phyloP scores from a whole-genome alignment of 1,140 invertebrate genomes.

The Hyles euphorbiae region DNA sequence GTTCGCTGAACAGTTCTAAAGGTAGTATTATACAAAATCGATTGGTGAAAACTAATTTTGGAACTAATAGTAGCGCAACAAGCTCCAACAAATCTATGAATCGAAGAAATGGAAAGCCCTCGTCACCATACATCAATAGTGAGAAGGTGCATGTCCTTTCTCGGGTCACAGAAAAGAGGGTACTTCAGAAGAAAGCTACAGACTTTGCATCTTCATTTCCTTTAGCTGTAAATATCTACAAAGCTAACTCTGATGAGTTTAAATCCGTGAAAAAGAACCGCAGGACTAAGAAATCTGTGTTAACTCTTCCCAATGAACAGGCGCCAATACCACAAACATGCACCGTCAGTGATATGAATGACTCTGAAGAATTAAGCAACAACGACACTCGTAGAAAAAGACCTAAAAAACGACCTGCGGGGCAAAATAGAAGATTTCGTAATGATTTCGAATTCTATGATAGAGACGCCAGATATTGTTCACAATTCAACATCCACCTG shows the following conservation, averaged over 20 bases:
- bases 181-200: slow-evolving; percentile 33
- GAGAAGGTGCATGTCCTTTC: slow-evolving; percentile 42
- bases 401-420: slow-evolving; percentile 30
- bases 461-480: slow-evolving; percentile 42
- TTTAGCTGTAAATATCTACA: slow-evolving; percentile 49
- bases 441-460: slow-evolving; percentile 42
- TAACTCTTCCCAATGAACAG: slow-evolving; percentile 49
- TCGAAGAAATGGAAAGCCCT: slow-evolving; percentile 4
- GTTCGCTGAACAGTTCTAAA: slow-evolving; percentile 30
- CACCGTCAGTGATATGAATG: slow-evolving; percentile 62
- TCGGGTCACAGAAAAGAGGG: slow-evolving; percentile 38
- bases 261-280: slow-evolving; percentile 30
- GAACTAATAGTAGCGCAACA: slow-evolving; percentile 18
- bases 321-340: slow-evolving; percentile 35
- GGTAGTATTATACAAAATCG: slow-evolving; percentile 11
- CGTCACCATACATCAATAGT: slow-evolving; percentile 40
- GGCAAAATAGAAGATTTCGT: slow-evolving; percentile 24
- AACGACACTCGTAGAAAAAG: slow-evolving; percentile 27
- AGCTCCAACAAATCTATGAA: slow-evolving; percentile 21
- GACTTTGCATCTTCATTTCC: slow-evolving; percentile 47
- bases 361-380: slow-evolving; percentile 45
- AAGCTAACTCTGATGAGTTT: slow-evolving; percentile 58
- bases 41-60: slow-evolving; percentile 30
- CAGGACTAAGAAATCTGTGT: slow-evolving; percentile 52
- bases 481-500: slow-evolving; percentile 39